These are phyloP conservation scores for Hirtodrosophila confusa DNA, from an alignment of 2,888 invertebrate genomes.

Conservation along the genomic window DNA sequence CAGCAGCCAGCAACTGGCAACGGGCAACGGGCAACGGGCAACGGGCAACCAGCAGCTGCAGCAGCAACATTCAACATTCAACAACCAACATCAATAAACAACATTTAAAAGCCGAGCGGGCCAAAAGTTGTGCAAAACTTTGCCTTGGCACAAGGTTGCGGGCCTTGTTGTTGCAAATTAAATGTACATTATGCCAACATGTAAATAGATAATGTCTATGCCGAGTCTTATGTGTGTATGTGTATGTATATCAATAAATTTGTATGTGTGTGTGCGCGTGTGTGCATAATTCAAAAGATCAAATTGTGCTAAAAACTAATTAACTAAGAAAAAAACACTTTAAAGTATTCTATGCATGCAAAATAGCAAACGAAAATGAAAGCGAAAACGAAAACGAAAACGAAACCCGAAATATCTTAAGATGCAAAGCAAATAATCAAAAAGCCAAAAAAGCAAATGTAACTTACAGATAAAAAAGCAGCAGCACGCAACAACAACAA, in stretches of 20 bases:
- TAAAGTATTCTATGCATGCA: conserved; percentile 34
- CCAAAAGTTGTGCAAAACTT: conserved; percentile 59
- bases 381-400: conserved; percentile 24
- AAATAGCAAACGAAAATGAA: conserved; percentile 23
- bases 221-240: conserved; percentile 24
- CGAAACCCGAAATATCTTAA: conserved; percentile 51
- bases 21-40: conserved; percentile 18
- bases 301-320: conserved; percentile 62
- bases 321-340: conserved; percentile 57
- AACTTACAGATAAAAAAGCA: conserved; percentile 71
- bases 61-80: conserved; percentile 42
- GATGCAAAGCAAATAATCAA: conserved; percentile 76
- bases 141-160: conserved; percentile 43
- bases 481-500: conserved; percentile 24
- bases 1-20: conserved; percentile 7
- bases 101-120: conserved; percentile 72
- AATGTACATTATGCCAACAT: conserved; percentile 70
- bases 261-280: conserved; percentile 12
- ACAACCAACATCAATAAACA: conserved; percentile 65
- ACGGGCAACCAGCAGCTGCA: conserved; percentile 6
- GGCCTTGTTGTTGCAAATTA: conserved; percentile 68
- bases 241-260: conserved; percentile 2
- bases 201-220: conserved; percentile 71
- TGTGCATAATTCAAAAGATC: conserved; percentile 37
- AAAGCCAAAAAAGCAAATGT: conserved; percentile 78